phyloP scores from a whole-genome alignment of 2,888 invertebrate genomes.

The Aphrophora alni region DNA sequence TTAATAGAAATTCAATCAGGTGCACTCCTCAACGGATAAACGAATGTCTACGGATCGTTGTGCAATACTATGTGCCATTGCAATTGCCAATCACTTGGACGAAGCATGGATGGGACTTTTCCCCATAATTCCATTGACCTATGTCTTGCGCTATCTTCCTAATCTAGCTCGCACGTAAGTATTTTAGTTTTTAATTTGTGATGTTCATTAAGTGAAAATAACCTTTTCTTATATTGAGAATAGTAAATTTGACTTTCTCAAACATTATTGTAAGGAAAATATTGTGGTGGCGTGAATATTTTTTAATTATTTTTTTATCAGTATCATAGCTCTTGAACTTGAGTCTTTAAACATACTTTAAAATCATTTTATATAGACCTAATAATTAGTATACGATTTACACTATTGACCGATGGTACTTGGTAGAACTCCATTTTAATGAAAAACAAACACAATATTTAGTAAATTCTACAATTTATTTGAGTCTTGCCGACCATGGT shows the following conservation, averaged over 20 bases:
- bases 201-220: not conserved
- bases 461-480: no score
- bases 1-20: constrained; percentile 55
- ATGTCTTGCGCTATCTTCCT: constrained; percentile 67
- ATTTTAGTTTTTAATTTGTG: not conserved
- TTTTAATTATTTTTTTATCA: not conserved
- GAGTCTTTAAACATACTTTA: no score
- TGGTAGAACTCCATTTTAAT: no score
- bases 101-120: constrained; percentile 76
- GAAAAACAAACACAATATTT: no score
- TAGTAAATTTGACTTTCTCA: not conserved
- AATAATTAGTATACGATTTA: no score
- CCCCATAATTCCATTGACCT: constrained; percentile 66
- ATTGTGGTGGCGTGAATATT: not conserved
- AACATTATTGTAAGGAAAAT: no score
- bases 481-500: no score
- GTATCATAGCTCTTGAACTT: no score
- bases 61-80: constrained; percentile 59
- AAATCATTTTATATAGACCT: no score
- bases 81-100: constrained; percentile 61
- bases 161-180: constrained; percentile 60
- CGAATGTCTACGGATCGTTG: constrained; percentile 61
- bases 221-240: not conserved
- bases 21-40: constrained; percentile 53
- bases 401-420: no score